These are phyloP conservation scores for Drosophila quinaria DNA, from an alignment of 2,888 invertebrate species.

Conservation along the genomic window DNA sequence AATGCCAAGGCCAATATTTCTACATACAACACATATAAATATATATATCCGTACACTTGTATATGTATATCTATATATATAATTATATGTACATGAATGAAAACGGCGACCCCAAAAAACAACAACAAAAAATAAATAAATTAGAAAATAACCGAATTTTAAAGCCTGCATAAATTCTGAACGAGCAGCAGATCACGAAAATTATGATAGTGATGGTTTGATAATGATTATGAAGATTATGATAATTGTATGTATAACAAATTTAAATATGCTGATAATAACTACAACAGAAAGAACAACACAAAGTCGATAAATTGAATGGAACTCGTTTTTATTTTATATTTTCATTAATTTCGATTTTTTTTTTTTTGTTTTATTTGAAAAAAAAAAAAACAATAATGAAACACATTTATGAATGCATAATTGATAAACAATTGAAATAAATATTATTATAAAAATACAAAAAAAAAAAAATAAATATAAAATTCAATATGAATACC, in stretches of 20 bases:
- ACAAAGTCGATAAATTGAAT: slow-evolving; percentile 16
- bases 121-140: slow-evolving; percentile 25
- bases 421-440: slow-evolving; percentile 37
- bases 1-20: slow-evolving; percentile 13
- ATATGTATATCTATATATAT: slow-evolving; percentile 12
- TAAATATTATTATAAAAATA: slow-evolving; percentile 36
- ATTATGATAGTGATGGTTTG: slow-evolving; percentile 8
- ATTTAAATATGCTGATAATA: slow-evolving; percentile 29
- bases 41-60: slow-evolving; percentile 2
- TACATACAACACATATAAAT: background rate
- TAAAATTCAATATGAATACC: slow-evolving; percentile 8
- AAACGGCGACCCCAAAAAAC: slow-evolving; percentile 26
- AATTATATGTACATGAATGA: slow-evolving; percentile 9
- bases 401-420: slow-evolving; percentile 30
- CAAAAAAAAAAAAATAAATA: background rate
- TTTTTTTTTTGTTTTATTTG: slow-evolving; percentile 17
- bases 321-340: slow-evolving; percentile 13
- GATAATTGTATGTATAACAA: slow-evolving; percentile 48
- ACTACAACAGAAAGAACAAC: slow-evolving; percentile 29
- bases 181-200: slow-evolving; percentile 34
- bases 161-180: slow-evolving; percentile 42
- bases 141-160: slow-evolving; percentile 69
- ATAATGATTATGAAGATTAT: slow-evolving; percentile 32
- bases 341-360: slow-evolving; percentile 25
- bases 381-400: slow-evolving; percentile 14